Evolutionary conservation across 2,797 vertebrate genomes (phyloP).

Genomic region (Syndactyla subalaris): DNA sequence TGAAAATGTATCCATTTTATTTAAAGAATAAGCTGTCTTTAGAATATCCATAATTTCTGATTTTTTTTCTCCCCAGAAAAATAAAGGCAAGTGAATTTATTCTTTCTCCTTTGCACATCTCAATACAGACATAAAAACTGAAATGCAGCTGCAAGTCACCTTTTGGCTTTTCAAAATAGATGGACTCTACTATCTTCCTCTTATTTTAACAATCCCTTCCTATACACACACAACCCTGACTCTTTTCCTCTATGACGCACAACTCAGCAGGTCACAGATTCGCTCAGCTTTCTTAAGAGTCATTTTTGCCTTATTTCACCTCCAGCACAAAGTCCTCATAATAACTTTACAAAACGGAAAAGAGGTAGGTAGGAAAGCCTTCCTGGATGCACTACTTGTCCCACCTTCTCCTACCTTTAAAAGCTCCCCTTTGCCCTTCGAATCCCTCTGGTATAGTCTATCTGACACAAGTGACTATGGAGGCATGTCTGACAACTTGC

Average conservation of each 20-base stretch:
- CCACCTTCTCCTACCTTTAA: neutral
- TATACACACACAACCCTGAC: neutral
- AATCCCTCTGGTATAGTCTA: neutral
- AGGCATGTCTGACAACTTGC: neutral
- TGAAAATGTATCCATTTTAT: neutral
- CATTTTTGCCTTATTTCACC: neutral
- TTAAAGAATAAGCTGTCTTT: neutral
- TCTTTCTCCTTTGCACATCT: neutral
- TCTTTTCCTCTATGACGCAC: neutral
- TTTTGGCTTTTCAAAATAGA: neutral
- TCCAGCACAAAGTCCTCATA: neutral
- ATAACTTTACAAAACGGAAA: neutral
- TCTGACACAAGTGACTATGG: accelerated
- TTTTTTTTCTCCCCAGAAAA: neutral
- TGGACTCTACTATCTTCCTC: neutral
- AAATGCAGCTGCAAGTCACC: neutral
- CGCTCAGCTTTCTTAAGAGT: accelerated
- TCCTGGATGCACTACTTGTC: neutral
- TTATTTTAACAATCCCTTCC: neutral
- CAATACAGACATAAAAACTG: neutral
- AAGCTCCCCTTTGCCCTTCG: neutral
- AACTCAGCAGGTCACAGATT: neutral
- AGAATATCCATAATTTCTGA: neutral
- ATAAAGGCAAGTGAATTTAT: neutral
- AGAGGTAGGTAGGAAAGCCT: neutral